phyloP scores from a whole-genome alignment of 2,113 vertebrate genomes.

The Thermophis baileyi region DNA sequence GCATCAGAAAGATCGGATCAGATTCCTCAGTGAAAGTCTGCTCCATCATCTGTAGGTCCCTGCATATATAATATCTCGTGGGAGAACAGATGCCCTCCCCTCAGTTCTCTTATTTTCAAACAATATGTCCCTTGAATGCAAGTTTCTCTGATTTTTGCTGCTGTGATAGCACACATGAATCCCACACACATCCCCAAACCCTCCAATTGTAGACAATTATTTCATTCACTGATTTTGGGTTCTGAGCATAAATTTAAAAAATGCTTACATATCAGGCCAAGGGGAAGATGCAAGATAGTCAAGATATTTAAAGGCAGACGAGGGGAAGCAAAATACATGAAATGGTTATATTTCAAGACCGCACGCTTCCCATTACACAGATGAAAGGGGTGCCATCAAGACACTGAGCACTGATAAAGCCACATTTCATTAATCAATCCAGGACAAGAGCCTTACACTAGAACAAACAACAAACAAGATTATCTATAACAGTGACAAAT shows the following conservation, averaged over 20 bases:
- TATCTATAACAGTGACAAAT: fast-evolving
- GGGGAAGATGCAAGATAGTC: background rate
- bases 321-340: background rate
- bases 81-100: background rate
- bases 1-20: background rate
- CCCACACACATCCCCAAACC: background rate
- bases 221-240: background rate
- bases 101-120: background rate
- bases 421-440: background rate
- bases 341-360: background rate
- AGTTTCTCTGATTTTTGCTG: slow-evolving; percentile 25
- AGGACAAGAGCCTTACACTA: fast-evolving
- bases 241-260: background rate
- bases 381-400: fast-evolving
- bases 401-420: fast-evolving
- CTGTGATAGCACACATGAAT: slow-evolving; percentile 50
- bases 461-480: background rate
- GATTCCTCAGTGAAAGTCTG: slow-evolving; percentile 4
- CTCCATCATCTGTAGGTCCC: fast-evolving
- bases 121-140: background rate
- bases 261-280: background rate
- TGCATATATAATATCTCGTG: background rate
- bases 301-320: background rate
- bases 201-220: background rate
- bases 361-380: background rate